phyloP scores from a whole-genome alignment of 2,888 invertebrate species.

The Ptychoptera contaminata region DNA sequence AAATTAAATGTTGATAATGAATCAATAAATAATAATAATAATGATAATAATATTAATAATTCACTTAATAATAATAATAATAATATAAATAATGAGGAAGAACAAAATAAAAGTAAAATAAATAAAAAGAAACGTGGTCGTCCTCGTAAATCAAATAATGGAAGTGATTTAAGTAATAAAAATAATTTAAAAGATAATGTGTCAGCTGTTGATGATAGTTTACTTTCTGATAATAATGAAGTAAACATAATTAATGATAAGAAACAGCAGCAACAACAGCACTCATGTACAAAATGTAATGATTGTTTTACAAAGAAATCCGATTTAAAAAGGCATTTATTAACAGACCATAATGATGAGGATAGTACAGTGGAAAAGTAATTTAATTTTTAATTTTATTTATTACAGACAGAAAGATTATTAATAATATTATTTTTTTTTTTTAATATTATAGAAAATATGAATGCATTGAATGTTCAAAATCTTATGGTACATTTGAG shows the following conservation, averaged over 20 bases:
- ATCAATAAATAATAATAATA: too few relatives aligned
- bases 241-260: too few relatives aligned
- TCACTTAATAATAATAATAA: too few relatives aligned
- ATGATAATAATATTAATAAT: too few relatives aligned
- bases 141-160: too few relatives aligned
- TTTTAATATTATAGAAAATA: constrained; percentile 3
- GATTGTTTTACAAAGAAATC: not conserved
- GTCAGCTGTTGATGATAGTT: not conserved
- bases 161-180: too few relatives aligned
- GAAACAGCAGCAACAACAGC: not conserved
- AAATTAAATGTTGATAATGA: too few relatives aligned
- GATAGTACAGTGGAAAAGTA: not conserved
- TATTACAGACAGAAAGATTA: not conserved
- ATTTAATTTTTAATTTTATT: not conserved
- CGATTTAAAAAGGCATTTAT: not conserved
- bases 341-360: not conserved
- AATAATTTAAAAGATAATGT: constrained; percentile 1
- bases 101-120: too few relatives aligned
- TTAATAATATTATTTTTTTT: not conserved
- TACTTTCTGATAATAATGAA: too few relatives aligned
- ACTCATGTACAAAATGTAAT: not conserved
- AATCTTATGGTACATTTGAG: not conserved
- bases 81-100: too few relatives aligned
- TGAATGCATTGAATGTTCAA: constrained; percentile 8
- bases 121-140: too few relatives aligned